phyloP scores from a whole-genome alignment of 2,888 invertebrate species.

The Apoderus coryli region DNA sequence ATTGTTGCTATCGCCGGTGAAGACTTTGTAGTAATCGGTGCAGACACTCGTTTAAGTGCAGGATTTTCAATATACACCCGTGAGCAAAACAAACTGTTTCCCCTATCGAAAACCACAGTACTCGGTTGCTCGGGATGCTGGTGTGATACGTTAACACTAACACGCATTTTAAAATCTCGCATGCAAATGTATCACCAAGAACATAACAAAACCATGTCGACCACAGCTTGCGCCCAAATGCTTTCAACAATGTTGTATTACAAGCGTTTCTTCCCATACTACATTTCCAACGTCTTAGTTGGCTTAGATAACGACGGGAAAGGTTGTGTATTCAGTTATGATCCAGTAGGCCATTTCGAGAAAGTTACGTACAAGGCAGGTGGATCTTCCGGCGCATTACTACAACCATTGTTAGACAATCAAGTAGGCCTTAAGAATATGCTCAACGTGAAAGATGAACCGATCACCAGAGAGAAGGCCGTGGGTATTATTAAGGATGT shows the following conservation, averaged over 20 bases:
- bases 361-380: constrained; percentile 71
- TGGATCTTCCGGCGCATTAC: constrained; percentile 77
- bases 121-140: constrained; percentile 95
- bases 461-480: constrained; percentile 67
- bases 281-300: constrained; percentile 86
- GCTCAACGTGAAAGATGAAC: constrained; percentile 47
- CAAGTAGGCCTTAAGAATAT: constrained; percentile 87
- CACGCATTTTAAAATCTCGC: constrained; percentile 66
- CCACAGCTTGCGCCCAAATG: constrained; percentile 90
- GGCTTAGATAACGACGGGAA: constrained; percentile 88
- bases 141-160: constrained; percentile 90
- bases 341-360: constrained; percentile 94
- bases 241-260: constrained; percentile 90
- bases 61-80: constrained; percentile 85
- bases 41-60: constrained; percentile 84
- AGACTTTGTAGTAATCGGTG: constrained; percentile 88
- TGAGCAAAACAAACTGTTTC: constrained; percentile 76
- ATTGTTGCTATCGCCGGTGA: constrained; percentile 92
- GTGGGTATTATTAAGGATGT: constrained; percentile 81
- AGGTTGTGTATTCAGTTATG: constrained; percentile 92
- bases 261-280: constrained; percentile 96
- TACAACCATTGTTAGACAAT: constrained; percentile 93
- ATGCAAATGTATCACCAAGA: constrained; percentile 93
- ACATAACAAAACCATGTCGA: constrained; percentile 84
- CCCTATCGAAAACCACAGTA: constrained; percentile 67